phyloP scores from a whole-genome alignment of 2,113 vertebrate species.

The Corvus moneduloides region DNA sequence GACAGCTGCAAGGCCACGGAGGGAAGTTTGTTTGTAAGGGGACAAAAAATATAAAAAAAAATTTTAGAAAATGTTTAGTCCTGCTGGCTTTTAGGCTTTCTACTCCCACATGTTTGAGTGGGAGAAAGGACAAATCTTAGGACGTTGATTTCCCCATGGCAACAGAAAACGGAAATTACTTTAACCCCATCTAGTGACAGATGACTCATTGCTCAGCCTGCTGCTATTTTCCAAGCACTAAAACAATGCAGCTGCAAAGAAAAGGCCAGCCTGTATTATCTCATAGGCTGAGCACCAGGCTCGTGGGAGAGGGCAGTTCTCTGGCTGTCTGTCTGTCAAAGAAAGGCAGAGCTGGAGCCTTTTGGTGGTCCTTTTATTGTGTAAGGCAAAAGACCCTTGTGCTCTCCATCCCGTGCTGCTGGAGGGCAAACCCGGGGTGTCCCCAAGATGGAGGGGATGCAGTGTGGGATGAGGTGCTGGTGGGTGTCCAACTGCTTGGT shows the following conservation, averaged over 20 bases:
- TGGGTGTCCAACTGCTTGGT: neutral
- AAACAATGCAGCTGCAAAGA: conserved; percentile 36
- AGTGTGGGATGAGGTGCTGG: rapidly evolving
- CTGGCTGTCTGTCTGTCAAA: neutral
- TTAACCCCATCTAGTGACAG: conserved; percentile 69
- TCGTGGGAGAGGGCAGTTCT: conserved; percentile 29
- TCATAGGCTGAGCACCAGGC: conserved; percentile 1
- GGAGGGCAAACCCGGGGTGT: rapidly evolving
- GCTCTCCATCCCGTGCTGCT: rapidly evolving
- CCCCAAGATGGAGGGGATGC: neutral
- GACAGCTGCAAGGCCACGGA: conserved; percentile 67
- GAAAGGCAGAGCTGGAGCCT: neutral
- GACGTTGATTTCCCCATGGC: conserved; percentile 58
- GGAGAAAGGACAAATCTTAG: conserved; percentile 65
- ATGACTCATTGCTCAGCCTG: conserved; percentile 48
- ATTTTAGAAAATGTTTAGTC: neutral
- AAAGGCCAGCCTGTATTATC: neutral
- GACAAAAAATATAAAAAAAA: neutral
- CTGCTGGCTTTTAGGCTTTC: conserved; percentile 53
- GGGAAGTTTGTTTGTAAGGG: conserved; percentile 70
- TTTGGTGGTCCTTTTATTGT: neutral
- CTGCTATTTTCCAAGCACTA: conserved; percentile 29
- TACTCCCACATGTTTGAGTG: conserved; percentile 64
- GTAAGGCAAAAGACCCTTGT: rapidly evolving
- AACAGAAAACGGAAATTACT: conserved; percentile 63